Evolutionary conservation across 2,113 vertebrate species (phyloP), one percentile per base, ranked within the genome.

Genomic region (Chlamydotis undulata): DNA sequence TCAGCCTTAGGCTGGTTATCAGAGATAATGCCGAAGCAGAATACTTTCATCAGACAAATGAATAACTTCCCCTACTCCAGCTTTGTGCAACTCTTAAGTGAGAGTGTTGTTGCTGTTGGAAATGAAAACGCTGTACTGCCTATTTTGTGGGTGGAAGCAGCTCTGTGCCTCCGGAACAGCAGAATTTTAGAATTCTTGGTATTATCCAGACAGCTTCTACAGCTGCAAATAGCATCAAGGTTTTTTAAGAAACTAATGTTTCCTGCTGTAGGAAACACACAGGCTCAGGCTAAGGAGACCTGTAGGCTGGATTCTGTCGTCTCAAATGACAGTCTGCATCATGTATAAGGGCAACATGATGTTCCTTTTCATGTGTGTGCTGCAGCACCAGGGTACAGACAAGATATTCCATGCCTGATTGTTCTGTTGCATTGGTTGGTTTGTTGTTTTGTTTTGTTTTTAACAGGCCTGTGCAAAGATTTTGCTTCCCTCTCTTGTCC

Each of bases 381-480:
- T 92, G 19, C 67, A 76, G 65, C 50, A 89, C 24, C 6, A 16
- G 28, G 14, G 8, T 50, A 26, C 3, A 1, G 28, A 45, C 33
- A 59, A 49, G 37, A 39, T 69, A 47, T 31, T 67, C 47, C 24
- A 26, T 61, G 21, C 50, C 59, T 95, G 63, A 90, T 64, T 76
- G 12, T 77, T 53, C 33, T 96, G 57, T 73, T 86, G 12, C 41
- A 43, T 43, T 43, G 41, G 14, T 43, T 43, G 41, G 12, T 43
- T 43, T 41, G 12, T 43, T 41, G 12, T 28, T 68, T 68, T 41
- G 9, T 35, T 60, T 53, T 25, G 47, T 4, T 93, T 89, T 92
- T 83, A 65, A 64, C 91, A 98, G 98, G 67, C 57, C 35, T 3
- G 3, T 89, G 19, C 94, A 96, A 28, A 92, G 91, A 50, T 88